Percentiles rank a stretch among this genome's conserved stretches.
Conservation (phyloP, 2,888 invertebrate genomes). For the Pseudoips prasinana region DNA sequence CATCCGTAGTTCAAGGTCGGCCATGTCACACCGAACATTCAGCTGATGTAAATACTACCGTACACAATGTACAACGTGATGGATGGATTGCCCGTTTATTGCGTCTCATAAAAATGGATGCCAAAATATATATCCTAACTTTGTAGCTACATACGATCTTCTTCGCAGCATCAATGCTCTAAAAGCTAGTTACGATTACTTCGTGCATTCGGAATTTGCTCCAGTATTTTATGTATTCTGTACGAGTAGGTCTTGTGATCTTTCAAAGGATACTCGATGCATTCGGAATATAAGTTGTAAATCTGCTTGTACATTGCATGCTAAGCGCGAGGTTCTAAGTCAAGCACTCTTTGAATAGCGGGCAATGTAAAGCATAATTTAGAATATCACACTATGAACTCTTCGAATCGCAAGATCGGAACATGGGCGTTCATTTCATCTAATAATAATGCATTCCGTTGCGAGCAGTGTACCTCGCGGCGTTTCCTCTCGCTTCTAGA, state of each 20-base stretch:
- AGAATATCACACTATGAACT: no score
- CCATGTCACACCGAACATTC: constrained; percentile 31
- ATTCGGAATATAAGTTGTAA: constrained; percentile 3
- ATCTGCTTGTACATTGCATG: constrained; percentile 3
- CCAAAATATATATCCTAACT: constrained; percentile 18
- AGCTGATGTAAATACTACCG: constrained; percentile 33
- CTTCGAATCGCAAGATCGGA: no score
- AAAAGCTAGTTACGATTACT: constrained; percentile 16
- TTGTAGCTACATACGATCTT: constrained; percentile 4
- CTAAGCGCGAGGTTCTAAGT: no score
- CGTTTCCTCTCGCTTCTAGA: constrained; percentile 43
- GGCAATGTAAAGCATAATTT: no score
- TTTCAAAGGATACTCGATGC: constrained; percentile 9
- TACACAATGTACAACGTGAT: constrained; percentile 9
- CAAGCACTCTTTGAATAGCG: no score
- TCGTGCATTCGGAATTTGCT: constrained; percentile 20
- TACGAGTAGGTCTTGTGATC: constrained; percentile 7
- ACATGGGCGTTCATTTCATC: constrained; percentile 18
- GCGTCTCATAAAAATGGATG: constrained; percentile 20
- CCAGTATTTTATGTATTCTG: constrained; percentile 19
- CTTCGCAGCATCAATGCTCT: constrained; percentile 10
- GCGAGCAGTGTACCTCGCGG: constrained; percentile 27
- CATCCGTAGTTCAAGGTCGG: constrained; percentile 50
- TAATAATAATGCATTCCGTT: constrained; percentile 42
- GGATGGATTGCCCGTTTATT: constrained; percentile 8